Conservation (phyloP, 2,797 vertebrate species). For the Leuciscus waleckii region DNA sequence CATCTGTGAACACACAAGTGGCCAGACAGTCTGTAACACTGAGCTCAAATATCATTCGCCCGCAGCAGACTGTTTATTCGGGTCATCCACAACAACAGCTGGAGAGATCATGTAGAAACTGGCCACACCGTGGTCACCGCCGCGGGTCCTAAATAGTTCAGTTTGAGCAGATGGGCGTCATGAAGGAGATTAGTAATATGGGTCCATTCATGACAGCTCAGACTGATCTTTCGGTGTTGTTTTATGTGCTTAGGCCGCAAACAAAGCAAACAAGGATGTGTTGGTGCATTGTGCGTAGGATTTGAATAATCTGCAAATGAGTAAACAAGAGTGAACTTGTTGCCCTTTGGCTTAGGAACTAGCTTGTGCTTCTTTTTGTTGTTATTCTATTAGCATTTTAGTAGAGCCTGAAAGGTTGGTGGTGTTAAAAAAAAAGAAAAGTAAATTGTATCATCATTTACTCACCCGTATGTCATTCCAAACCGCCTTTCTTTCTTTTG, state of each 20-base stretch:
- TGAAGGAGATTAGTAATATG: conserved; percentile 32
- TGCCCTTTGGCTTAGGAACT: neutral
- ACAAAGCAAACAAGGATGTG: conserved; percentile 4
- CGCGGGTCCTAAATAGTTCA: neutral
- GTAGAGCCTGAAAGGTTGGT: neutral
- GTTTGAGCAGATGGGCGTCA: conserved; percentile 13
- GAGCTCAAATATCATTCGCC: conserved; percentile 43
- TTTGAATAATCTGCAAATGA: conserved; percentile 39
- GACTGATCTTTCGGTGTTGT: neutral
- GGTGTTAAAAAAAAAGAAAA: neutral
- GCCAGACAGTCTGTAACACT: conserved; percentile 25
- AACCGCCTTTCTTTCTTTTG: neutral
- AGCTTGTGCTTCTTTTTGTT: neutral
- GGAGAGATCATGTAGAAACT: conserved; percentile 14
- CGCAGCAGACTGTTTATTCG: conserved; percentile 36
- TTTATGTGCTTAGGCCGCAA: neutral
- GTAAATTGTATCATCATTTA: neutral
- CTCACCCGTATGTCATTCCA: neutral
- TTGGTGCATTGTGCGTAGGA: conserved; percentile 15
- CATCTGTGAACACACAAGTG: neutral
- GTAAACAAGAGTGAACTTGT: conserved; percentile 12
- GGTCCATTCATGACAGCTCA: conserved; percentile 14
- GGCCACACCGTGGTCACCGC: neutral
- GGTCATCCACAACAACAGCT: conserved; percentile 43
- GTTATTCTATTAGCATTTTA: neutral